Evolutionary conservation across 37 sponge, comb jelly and placozoan genomes (phyloP), one percentile per base, ranked within the genome.

Genomic region (Eunapius fragilis): DNA sequence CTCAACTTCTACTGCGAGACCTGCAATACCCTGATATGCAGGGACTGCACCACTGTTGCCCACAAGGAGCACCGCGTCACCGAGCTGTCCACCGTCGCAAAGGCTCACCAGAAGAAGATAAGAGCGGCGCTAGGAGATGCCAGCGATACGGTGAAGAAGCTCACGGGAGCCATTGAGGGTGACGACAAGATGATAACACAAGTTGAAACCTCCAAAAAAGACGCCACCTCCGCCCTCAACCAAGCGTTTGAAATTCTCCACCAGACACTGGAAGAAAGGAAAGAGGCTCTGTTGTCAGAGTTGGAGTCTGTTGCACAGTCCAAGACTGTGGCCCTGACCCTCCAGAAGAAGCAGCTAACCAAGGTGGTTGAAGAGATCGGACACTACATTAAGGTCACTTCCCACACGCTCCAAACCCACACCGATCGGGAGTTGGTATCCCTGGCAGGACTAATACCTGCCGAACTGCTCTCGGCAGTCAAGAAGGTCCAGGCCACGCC

Each of bases 1-100:
- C 49, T 84, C 17, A 89, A 83, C 45, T 89, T 79, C 35, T 89
- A 72, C 80, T 89, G 89, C 27, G 73, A 84, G 67, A 79, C 73
- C 2, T 84, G 84, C 31, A 25, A 50, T 13, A n/a, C 2, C 2
- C 78, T 89, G 67, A 71, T 89, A 24, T 89, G 89, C 36, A 79
- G 84, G 34, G 89, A 89, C 80, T 89, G 89, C 48, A 71, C 79
- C 26, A 68, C 70, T 7, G 35, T 50, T 13, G 78, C 68, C 37
- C 89, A 89, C 74, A 67, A 36, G 25, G 84, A 37, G 0, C 84
- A 84, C 74, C 25, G 68, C 32, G 35, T 35, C 9, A 58, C 37
- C 24, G 78, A 77, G 17, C 58, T 58, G 58, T 58, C 58, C 58
- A 26, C 69, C 28, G 73, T 84, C 2, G 89, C 89, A 23, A 37